Evolutionary conservation across 2,888 invertebrate species (phyloP).

Genomic region (Atrina japonica): DNA sequence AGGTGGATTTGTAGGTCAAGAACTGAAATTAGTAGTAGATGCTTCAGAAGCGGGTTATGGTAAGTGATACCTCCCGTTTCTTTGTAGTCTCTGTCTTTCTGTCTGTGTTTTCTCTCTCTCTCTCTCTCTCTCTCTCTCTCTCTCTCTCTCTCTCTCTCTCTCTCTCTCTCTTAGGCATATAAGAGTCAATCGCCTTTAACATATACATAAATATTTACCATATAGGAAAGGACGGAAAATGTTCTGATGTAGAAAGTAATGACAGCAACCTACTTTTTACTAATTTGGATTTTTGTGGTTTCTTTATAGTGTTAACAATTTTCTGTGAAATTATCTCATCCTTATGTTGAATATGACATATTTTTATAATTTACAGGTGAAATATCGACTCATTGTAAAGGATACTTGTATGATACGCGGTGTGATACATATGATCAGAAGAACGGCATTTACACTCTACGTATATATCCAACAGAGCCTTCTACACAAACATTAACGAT

Average conservation of each 20-base stretch:
- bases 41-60: conserved; percentile 92
- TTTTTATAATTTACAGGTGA: conserved; percentile 84
- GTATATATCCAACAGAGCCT: conserved; percentile 96
- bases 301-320: too few species aligned
- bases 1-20: conserved; percentile 96
- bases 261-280: too few species aligned
- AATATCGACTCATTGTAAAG: conserved; percentile 96
- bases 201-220: too few species aligned
- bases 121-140: conserved; percentile 3
- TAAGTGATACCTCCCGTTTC: conserved; percentile 43
- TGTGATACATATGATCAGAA: conserved; percentile 98
- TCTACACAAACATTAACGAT: conserved; percentile 96
- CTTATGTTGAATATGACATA: too few species aligned
- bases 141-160: conserved; percentile 1
- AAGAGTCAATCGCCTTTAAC: too few species aligned
- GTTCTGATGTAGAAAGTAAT: too few species aligned
- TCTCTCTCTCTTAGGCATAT: background rate
- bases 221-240: too few species aligned
- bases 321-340: too few species aligned
- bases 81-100: background rate
- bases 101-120: too few species aligned
- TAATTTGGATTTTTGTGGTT: background rate
- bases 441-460: conserved; percentile 95
- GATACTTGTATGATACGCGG: conserved; percentile 94
- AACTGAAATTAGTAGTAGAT: conserved; percentile 97